phyloP scores from a whole-genome alignment of 2,888 invertebrate genomes.

The Lasioglossum vierecki region DNA sequence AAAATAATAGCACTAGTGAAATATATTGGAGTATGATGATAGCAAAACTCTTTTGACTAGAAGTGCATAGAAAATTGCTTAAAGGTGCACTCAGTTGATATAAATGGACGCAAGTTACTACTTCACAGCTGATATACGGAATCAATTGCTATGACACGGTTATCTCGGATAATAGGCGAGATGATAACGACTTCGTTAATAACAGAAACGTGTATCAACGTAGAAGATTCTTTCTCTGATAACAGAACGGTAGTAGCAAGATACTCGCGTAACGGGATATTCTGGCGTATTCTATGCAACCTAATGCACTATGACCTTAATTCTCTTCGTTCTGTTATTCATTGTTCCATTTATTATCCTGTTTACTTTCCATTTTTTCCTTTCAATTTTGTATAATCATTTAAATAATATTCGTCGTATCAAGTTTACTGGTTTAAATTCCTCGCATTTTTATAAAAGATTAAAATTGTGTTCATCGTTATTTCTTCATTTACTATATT shows the following conservation, averaged over 20 bases:
- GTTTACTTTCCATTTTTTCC: background rate
- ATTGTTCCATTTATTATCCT: conserved; percentile 45
- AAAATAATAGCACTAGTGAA: too few species aligned
- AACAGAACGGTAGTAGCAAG: conserved; percentile 33
- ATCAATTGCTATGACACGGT: conserved; percentile 32
- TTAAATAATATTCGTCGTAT: background rate
- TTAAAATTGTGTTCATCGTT: too few species aligned
- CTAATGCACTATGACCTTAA: conserved; percentile 71
- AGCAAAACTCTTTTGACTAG: background rate
- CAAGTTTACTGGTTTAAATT: background rate
- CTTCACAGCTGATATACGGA: background rate
- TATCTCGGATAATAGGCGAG: background rate
- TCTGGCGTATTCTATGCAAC: conserved; percentile 54
- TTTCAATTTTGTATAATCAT: background rate
- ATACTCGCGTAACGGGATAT: conserved; percentile 65
- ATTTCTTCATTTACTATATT: too few species aligned
- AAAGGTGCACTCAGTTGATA: background rate
- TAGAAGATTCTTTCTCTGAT: conserved; percentile 39
- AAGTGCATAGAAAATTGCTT: background rate
- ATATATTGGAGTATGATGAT: too few species aligned
- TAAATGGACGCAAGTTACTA: background rate
- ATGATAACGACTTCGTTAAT: conserved; percentile 32
- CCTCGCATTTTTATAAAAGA: too few species aligned
- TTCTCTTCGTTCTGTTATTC: conserved; percentile 51
- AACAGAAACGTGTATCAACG: conserved; percentile 28